A percentile compares a stretch with the other conserved stretches of the same genome.
Conservation (phyloP, 2,113 vertebrate species). For the Phycodurus eques region DNA sequence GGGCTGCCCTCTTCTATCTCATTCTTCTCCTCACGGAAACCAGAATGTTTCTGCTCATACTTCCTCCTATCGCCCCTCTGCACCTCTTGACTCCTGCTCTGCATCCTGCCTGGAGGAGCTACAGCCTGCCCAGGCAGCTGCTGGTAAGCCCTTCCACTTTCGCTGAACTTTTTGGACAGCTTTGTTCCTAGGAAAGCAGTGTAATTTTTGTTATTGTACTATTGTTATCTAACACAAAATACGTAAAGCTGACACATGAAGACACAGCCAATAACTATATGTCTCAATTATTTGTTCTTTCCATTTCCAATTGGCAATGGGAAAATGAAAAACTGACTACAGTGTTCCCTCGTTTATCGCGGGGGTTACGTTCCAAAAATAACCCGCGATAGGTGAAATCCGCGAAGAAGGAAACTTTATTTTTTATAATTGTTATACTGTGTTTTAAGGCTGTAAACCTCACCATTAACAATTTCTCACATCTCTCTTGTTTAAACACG, state of each 20-base stretch:
- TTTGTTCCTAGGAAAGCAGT: not conserved
- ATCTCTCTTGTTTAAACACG: no score
- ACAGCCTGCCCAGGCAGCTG: slow-evolving; percentile 75
- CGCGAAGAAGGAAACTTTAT: no score
- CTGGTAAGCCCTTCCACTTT: slow-evolving; percentile 79
- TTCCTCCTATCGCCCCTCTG: slow-evolving; percentile 57
- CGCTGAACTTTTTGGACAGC: slow-evolving; percentile 4
- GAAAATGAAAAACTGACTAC: not conserved
- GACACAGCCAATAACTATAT: slow-evolving; percentile 6
- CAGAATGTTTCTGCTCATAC: slow-evolving; percentile 63
- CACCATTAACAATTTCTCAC: no score
- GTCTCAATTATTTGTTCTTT: not conserved
- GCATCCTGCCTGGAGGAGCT: slow-evolving; percentile 85
- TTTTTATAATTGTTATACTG: no score
- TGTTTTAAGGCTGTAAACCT: no score
- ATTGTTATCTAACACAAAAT: not conserved
- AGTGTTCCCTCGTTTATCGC: no score
- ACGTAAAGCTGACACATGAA: not conserved
- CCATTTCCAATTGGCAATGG: not conserved
- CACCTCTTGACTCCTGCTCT: slow-evolving; percentile 45
- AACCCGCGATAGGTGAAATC: no score
- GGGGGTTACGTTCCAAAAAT: no score
- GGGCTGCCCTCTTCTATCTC: slow-evolving; percentile 89
- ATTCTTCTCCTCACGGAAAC: slow-evolving; percentile 66
- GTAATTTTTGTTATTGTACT: not conserved